phyloP scores from a whole-genome alignment of 2,113 vertebrate genomes.

The Anguilla rostrata region DNA sequence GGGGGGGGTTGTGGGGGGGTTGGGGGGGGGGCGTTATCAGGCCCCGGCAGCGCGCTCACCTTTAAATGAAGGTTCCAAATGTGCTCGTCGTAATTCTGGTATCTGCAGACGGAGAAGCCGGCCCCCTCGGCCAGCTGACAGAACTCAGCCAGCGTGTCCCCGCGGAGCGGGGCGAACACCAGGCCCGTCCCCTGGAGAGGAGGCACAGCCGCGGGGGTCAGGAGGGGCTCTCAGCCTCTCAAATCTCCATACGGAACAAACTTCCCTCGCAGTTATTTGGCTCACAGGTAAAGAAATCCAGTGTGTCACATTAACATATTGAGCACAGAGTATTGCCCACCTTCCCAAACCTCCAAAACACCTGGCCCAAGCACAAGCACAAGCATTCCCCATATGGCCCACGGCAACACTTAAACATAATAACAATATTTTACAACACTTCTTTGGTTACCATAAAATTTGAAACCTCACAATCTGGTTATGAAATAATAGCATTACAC shows the following conservation, averaged over 20 bases:
- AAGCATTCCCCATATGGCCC: too few species aligned
- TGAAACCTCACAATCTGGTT: neutral
- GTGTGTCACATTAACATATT: too few species aligned
- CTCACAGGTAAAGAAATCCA: too few species aligned
- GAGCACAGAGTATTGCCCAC: too few species aligned
- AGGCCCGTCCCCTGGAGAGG: conserved; percentile 81
- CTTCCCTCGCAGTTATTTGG: too few species aligned
- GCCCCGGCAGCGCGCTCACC: conserved; percentile 82
- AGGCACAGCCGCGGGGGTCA: neutral
- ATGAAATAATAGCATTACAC: neutral
- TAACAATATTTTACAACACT: neutral
- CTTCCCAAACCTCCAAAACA: too few species aligned
- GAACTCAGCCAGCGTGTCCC: conserved; percentile 88
- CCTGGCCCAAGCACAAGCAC: too few species aligned
- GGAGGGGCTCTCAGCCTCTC: neutral
- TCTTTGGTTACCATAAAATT: neutral
- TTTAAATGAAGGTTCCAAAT: conserved; percentile 93
- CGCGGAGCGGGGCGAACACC: conserved; percentile 89
- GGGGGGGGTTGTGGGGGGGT: conserved; percentile 78
- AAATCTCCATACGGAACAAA: too few species aligned
- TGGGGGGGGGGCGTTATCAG: conserved; percentile 80
- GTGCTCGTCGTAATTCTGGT: conserved; percentile 92
- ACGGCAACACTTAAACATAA: neutral
- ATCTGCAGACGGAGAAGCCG: conserved; percentile 84
- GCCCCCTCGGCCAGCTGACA: conserved; percentile 86